Base-by-base conservation (phyloP, 64 coral and sea anemone species). In the Stichodactyla mertensii region DNA sequence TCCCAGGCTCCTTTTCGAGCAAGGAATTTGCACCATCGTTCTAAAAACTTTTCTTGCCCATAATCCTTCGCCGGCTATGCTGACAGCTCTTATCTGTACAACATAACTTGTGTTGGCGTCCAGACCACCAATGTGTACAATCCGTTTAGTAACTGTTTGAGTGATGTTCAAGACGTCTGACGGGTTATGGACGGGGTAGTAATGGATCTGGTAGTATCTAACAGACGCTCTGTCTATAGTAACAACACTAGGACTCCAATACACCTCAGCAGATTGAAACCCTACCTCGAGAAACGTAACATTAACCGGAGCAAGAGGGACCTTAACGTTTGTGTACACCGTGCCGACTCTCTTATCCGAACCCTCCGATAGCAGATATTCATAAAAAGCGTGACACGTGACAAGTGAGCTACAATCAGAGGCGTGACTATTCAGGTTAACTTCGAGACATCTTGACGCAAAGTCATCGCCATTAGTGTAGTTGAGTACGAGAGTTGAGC, bases 81-180 rank as follows among this genome's bases (percentile, higher is more conserved):
- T 84, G 52, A 84, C 82, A 24, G 82, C 82, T 10, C 82, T 54
- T 11, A 84, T 54, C 28, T 59, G 51, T 55, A 84, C 55, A 6
- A 54, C 23, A 28, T 84, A 84, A 16, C 28, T 84, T 6, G 82
- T 84, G 10, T 84, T 84, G 15, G 51, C 52, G 7, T 28, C 54
- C 6, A 84, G 24, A 2, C 82, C 82, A 20, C 54, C 54, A 20
- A 81, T 52, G 45, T 81, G 79, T 52, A 12, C 7, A 16, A 52
- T 5, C 16, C 45, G 79, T 24, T 20, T 81, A 7, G 14, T 53
- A 81, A 6, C 13, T 36, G 51, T 81, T 52, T 16, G 9, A 51
- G 54, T 81, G 13, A 18, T 55, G 79, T 55, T 81, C 16, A 81
- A 52, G 79, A 15, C 7, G 5, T 20, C 18, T 24, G 64, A 69